phyloP scores from a whole-genome alignment of 2,113 vertebrate species.

The Cyrtonyx montezumae region DNA sequence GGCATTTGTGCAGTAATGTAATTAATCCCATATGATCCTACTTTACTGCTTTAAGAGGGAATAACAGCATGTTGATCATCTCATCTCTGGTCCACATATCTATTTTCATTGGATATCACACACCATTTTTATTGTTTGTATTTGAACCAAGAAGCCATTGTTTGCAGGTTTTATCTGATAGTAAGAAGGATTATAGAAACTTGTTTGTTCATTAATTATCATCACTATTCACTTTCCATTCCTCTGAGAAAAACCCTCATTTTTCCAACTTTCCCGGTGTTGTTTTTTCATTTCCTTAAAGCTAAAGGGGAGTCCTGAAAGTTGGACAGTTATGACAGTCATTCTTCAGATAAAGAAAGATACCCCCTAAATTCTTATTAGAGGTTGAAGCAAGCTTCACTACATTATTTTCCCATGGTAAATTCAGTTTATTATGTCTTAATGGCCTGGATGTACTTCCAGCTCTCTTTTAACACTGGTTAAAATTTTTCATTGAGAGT shows the following conservation, averaged over 20 bases:
- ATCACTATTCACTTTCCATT: background rate
- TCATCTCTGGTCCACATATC: accelerated
- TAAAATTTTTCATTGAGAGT: background rate
- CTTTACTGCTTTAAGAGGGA: background rate
- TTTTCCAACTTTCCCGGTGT: background rate
- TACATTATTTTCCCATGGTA: background rate
- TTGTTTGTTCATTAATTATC: background rate
- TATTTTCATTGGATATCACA: background rate
- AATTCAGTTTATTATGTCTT: background rate
- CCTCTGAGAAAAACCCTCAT: background rate
- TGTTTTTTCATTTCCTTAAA: background rate
- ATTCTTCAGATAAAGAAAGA: background rate
- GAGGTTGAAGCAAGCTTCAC: background rate
- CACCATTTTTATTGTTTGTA: background rate
- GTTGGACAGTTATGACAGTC: background rate
- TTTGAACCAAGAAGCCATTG: background rate
- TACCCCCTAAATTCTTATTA: accelerated
- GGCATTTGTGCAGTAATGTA: background rate
- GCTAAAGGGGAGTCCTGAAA: background rate
- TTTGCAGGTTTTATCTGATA: background rate
- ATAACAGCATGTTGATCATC: background rate
- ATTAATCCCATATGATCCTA: background rate
- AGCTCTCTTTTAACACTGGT: background rate
- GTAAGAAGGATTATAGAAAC: background rate
- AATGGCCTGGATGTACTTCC: too few species aligned